Evolutionary conservation across 2,113 vertebrate genomes (phyloP).

Genomic region (Nibea coibor): DNA sequence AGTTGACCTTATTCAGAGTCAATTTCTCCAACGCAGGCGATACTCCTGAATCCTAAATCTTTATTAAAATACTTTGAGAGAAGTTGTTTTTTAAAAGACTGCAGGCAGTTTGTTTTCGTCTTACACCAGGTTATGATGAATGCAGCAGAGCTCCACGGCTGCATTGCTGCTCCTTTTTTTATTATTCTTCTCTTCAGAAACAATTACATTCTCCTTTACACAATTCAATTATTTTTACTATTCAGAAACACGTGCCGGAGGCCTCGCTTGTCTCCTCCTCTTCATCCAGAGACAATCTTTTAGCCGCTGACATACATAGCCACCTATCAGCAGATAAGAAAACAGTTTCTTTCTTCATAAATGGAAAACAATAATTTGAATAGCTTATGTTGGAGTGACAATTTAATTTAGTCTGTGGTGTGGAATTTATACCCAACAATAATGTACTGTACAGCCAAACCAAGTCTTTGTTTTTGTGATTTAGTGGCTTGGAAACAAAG

Average conservation of each 20-base stretch:
- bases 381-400: constrained; percentile 72
- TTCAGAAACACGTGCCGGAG: constrained; percentile 55
- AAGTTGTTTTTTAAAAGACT: constrained; percentile 4
- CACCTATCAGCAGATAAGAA: constrained; percentile 59
- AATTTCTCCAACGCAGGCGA: neutral
- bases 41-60: constrained; percentile 16
- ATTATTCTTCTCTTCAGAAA: constrained; percentile 59
- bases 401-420: constrained; percentile 67
- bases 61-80: constrained; percentile 33
- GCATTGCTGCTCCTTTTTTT: neutral
- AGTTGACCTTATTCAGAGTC: neutral
- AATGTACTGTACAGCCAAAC: constrained; percentile 31
- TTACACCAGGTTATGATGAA: constrained; percentile 26
- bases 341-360: constrained; percentile 50
- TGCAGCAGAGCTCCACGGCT: neutral
- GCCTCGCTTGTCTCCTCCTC: constrained; percentile 58
- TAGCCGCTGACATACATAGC: constrained; percentile 62
- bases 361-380: constrained; percentile 70
- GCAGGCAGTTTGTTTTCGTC: constrained; percentile 28
- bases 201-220: constrained; percentile 75
- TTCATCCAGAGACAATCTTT: constrained; percentile 63
- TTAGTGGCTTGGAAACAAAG: constrained; percentile 1
- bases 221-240: constrained; percentile 75
- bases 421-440: constrained; percentile 30
- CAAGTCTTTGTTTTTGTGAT: constrained; percentile 32